Percentiles rank a stretch among this genome's conserved stretches.
Conservation (phyloP, 2,888 invertebrate species). For the Drosophila yooni region DNA sequence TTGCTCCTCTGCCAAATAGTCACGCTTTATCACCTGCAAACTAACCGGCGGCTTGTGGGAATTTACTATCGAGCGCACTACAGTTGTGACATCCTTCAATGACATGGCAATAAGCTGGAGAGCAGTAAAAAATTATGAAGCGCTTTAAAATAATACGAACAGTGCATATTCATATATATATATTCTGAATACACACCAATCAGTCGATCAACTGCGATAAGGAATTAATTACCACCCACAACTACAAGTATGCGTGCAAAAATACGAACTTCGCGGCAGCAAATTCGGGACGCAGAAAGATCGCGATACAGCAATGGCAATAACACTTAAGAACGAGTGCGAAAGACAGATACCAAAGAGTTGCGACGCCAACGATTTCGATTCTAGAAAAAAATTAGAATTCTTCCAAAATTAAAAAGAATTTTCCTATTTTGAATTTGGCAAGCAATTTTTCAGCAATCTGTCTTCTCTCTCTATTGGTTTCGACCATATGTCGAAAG, state of each 20-base stretch:
- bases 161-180: background rate
- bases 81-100: slow-evolving; percentile 60
- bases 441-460: background rate
- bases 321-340: slow-evolving; percentile 15
- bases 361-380: slow-evolving; percentile 2
- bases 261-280: slow-evolving; percentile 35
- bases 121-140: background rate
- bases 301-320: slow-evolving; percentile 23
- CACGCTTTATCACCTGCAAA: slow-evolving; percentile 85
- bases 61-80: slow-evolving; percentile 81
- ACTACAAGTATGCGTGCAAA: slow-evolving; percentile 39
- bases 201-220: slow-evolving; percentile 52
- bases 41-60: slow-evolving; percentile 81
- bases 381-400: background rate
- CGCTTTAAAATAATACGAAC: background rate
- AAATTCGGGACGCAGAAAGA: slow-evolving; percentile 30
- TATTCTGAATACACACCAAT: slow-evolving; percentile 25
- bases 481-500: background rate
- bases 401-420: background rate
- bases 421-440: background rate
- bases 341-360: slow-evolving; percentile 10
- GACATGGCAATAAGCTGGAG: slow-evolving; percentile 41
- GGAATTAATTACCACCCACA: slow-evolving; percentile 41
- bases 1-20: slow-evolving; percentile 88
- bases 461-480: background rate